Base-by-base conservation (phyloP, 1,140 invertebrate species). In the Sminthurinus signatus region DNA sequence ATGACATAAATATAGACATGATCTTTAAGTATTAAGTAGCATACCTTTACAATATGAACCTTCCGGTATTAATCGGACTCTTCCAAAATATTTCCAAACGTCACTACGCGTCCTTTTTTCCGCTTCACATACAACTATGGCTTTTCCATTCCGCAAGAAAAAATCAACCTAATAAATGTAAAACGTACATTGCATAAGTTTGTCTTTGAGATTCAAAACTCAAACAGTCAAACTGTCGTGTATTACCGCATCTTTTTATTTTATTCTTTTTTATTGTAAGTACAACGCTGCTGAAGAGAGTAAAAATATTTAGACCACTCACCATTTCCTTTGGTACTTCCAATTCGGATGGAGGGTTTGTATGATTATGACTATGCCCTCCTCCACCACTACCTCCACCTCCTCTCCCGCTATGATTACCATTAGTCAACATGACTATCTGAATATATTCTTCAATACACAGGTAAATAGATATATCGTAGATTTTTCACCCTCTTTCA, bases 51-150 rank as follows among this genome's bases (percentile, higher is more conserved):
- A 62, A 27, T 58, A 55, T 0, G n/a, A 21, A 31, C 48, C 61
- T 5, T 56, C 43, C 1, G 46, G 19, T 25, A 59, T 19, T 2
- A 43, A 44, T 54, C 32, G 25, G 21, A 68, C 61, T 8, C 61
- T 14, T 1, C 65, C 65, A 50, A 68, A 63, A 19, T 68, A 68
- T 48, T 60, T 59, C 65, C 65, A 68, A 25, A 68, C 65, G 27
- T 63, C 65, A 56, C 60, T 63, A 19, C 65, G 46, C 1, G 50
- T 60, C 27, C 61, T n/a, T 15, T 63, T 63, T 32, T 58, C 65
- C 2, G 55, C 36, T 31, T 68, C 65, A 17, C 46, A 55, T 12
- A 63, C 31, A n/a, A 68, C 65, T 1, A 29, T n/a, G 3, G 65
- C 65, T 32, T 68, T 60, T 23, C 59, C 58, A 27, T 55, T 55